Base-by-base conservation (phyloP, 2,888 invertebrate genomes). In the Zele albiditarsus region DNA sequence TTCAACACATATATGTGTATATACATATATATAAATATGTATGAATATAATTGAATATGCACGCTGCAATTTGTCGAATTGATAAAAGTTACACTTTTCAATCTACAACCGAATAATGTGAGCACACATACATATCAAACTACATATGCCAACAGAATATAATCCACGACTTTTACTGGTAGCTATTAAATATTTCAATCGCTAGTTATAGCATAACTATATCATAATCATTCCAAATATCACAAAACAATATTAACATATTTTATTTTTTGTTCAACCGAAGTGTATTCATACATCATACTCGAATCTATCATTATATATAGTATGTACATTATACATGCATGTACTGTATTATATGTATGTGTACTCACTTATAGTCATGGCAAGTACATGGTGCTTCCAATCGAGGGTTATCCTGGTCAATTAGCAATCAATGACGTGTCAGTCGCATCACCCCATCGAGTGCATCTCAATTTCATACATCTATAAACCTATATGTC, bases 391-490 rank as follows among this genome's bases (percentile, higher is more conserved):
- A 31, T 28, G 73, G 71, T 71, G 53, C 69, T 65, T 72, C 77
- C 77, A 77, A 78, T 78, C 71, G 78, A 75, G 77, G 72, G 70
- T 66, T 73, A 71, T 77, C 74, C 31, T 60, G 66, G 53, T 71
- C 76, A 72, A 79, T 79, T 76, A 76, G 74, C 74, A 79, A 79
- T 77, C 75, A 74, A 77, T 77, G 42, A 73, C 58, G 73, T 73
- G 73, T 73, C 73, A 60, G 60, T 31, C 38, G 63, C 60, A 73
- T 67, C 60, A 73, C 66, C 27, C 12, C 67, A 38, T 73, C 14
- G 57, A 73, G 67, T 58, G 60, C 57, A 62, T 58, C 57, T 20
- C 16, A 58, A 23, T 58, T 12, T 58, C 57, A 58, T 14, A 46
- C 4, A 46, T 46, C 16, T 46, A 46, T 20, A 23, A 4, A 20